Percentiles rank a stretch among this genome's conserved stretches.
Evolutionary conservation across 2,888 invertebrate genomes (phyloP).

Genomic region (Ernsta delagoae): DNA sequence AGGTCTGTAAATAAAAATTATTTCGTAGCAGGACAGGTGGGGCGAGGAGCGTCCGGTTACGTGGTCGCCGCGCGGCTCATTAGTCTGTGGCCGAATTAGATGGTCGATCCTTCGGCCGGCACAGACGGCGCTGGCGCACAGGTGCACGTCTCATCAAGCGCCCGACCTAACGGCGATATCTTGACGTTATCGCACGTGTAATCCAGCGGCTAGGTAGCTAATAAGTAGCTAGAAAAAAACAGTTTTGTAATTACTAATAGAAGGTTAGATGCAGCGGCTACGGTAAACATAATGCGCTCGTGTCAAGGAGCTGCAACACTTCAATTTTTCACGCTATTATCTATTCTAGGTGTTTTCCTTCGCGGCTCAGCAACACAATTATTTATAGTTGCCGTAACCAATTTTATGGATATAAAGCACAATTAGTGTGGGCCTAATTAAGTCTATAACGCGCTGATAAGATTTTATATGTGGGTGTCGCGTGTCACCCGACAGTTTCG

Average conservation of each 20-base stretch:
- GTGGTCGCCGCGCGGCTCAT: conserved; percentile 53
- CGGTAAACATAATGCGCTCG: not conserved
- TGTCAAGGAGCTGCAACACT: too few relatives aligned
- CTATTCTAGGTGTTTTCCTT: conserved; percentile 16
- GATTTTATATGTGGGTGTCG: conserved; percentile 69
- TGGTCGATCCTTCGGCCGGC: conserved; percentile 49
- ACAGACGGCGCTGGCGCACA: conserved; percentile 49
- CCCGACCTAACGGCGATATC: conserved; percentile 54
- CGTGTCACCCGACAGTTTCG: conserved; percentile 65
- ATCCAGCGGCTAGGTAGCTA: conserved; percentile 65
- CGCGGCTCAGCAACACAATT: conserved; percentile 16
- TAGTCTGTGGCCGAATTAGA: conserved; percentile 76
- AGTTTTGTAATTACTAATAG: conserved; percentile 32
- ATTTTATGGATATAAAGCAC: conserved; percentile 63
- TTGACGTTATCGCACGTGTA: conserved; percentile 70
- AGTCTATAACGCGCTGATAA: conserved; percentile 70
- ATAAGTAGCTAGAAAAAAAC: conserved; percentile 46
- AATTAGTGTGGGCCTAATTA: conserved; percentile 71
- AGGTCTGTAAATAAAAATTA: conserved; percentile 80
- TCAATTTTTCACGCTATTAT: not conserved
- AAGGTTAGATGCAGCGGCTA: conserved; percentile 18
- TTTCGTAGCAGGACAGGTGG: conserved; percentile 78
- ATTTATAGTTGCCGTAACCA: conserved; percentile 25
- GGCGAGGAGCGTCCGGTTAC: conserved; percentile 78
- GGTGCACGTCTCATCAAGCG: conserved; percentile 71